Evolutionary conservation across 2,113 vertebrate species (phyloP), one percentile per base, ranked within the genome.

Genomic region (Apeltes quadracus): DNA sequence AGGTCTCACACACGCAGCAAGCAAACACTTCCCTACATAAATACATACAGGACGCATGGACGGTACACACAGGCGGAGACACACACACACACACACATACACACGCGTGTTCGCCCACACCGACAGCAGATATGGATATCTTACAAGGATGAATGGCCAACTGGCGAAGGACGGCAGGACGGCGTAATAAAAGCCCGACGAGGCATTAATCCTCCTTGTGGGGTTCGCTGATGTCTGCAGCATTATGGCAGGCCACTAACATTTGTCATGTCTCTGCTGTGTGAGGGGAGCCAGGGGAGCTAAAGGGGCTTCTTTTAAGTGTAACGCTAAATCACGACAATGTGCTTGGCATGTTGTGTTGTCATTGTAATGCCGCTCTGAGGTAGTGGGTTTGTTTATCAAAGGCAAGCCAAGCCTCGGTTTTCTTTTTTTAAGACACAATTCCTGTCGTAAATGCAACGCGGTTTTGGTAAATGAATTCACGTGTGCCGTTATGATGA

Each of bases 201-300:
- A 92, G 73, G 79, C 86, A 92, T 92, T 90, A 89, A 90, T 92
- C 89, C 88, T 92, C 75, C 81, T 79, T 76, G 87, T 83, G 85
- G 72, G 72, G 76, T 84, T 88, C 66, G 78, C 86, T 91, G 87
- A 90, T 91, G 88, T 85, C 81, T 86, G 88, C 89, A 86, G 89
- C 87, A 88, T 90, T 90, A 86, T 69, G 83, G 84, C 83, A 80
- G 83, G 55, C 61, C 61, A 36, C 57, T 72, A 64, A 75, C 84
- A 88, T 90, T 87, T 82, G 66, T 89, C 88, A 90, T 38, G 39
- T 62, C 79, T 41, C 32, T 5, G 14, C 66, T 10, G 62, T 44
- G 61, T 34, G 61, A 34, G 15, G 55, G 22, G 68, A 54, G 58
- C 12, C 48, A 7, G 41, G 53, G 64, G 34, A 76, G 76, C 77